Percentiles rank a stretch among this genome's conserved stretches.
phyloP scores from a whole-genome alignment of 2,888 invertebrate genomes.

The Laothoe populi region DNA sequence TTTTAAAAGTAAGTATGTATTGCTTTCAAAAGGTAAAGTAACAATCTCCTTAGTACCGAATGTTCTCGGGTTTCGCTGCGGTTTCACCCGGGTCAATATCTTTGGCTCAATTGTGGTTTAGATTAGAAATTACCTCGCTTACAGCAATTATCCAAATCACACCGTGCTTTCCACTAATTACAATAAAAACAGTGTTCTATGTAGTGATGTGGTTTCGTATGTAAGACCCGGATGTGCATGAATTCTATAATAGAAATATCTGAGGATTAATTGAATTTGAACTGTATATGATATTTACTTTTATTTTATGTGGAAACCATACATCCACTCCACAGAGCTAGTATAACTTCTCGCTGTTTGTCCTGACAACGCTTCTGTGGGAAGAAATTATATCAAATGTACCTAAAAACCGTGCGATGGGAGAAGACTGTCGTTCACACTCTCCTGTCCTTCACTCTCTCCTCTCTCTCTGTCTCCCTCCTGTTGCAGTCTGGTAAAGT shows the following conservation, averaged over 20 bases:
- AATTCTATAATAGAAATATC: too few relatives aligned
- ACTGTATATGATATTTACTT: too few relatives aligned
- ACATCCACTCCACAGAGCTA: too few relatives aligned
- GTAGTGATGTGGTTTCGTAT: neutral
- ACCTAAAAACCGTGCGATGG: too few relatives aligned
- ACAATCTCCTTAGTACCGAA: neutral
- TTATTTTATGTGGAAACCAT: too few relatives aligned
- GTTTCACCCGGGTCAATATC: neutral
- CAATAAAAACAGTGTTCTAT: constrained; percentile 5
- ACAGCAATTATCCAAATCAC: constrained; percentile 3
- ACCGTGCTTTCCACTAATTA: constrained; percentile 14
- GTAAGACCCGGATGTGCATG: constrained; percentile 2
- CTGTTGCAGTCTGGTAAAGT: too few relatives aligned
- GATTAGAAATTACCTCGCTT: constrained; percentile 6
- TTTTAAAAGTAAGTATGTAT: neutral
- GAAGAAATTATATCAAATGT: too few relatives aligned
- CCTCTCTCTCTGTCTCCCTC: too few relatives aligned
- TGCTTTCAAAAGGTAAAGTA: neutral
- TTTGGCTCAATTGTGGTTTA: constrained; percentile 21
- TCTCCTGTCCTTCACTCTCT: too few relatives aligned
- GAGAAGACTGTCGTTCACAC: too few relatives aligned
- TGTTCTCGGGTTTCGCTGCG: neutral
- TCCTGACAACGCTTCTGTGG: neutral
- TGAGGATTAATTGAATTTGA: too few relatives aligned
- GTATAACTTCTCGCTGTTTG: too few relatives aligned